Conservation (phyloP, 2,113 vertebrate species). For the Cryptomyrus ogoouensis region DNA sequence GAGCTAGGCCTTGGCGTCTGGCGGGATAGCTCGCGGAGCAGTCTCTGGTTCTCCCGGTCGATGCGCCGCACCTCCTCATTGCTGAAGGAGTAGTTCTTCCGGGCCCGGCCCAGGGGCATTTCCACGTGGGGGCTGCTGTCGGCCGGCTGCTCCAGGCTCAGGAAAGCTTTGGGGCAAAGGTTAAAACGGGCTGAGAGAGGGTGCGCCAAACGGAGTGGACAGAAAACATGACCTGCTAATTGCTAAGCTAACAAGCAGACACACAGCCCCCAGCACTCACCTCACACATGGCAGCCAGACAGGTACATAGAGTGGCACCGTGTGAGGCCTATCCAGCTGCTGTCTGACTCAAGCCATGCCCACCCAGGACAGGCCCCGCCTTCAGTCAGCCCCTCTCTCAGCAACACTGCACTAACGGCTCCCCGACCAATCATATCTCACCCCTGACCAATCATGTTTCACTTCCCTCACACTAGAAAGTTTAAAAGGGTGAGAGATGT, state of each 20-base stretch:
- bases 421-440: background rate
- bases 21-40: constrained; percentile 74
- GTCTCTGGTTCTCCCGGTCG: constrained; percentile 82
- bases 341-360: background rate
- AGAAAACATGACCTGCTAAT: background rate
- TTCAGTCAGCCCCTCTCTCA: background rate
- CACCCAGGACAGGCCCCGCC: background rate
- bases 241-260: background rate
- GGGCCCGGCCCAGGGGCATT: constrained; percentile 30
- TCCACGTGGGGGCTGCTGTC: constrained; percentile 36
- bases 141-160: constrained; percentile 66
- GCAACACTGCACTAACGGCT: background rate
- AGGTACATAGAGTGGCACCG: background rate
- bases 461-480: background rate
- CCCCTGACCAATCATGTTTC: background rate
- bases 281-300: background rate
- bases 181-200: background rate
- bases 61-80: constrained; percentile 78
- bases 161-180: constrained; percentile 58
- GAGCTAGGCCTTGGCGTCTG: constrained; percentile 57
- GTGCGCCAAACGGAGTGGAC: background rate
- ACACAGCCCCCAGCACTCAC: background rate
- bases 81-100: constrained; percentile 84
- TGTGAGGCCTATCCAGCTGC: background rate
- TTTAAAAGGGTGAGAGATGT: constrained; percentile 27